These are phyloP conservation scores for Drosophila punjabiensis DNA, from an alignment of 1,140 invertebrate species.

Conservation along the genomic window DNA sequence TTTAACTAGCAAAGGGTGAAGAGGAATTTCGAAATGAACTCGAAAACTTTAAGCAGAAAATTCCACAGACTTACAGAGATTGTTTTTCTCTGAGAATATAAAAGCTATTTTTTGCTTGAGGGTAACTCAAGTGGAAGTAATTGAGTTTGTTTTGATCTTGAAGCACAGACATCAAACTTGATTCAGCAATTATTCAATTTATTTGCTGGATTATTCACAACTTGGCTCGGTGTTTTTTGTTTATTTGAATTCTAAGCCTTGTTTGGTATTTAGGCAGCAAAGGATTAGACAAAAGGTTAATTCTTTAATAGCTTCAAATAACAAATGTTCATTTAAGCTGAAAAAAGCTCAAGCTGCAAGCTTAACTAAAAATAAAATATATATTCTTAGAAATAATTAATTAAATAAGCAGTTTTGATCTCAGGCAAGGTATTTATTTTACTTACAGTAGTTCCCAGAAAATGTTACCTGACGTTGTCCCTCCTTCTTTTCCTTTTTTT, in stretches of 20 bases:
- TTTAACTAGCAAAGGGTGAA: slow-evolving; percentile 21
- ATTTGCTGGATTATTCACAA: background rate
- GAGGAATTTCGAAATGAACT: background rate
- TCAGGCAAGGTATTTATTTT: background rate
- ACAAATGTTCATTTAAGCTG: background rate
- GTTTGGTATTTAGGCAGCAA: background rate
- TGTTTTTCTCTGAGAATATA: background rate
- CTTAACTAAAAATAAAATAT: background rate
- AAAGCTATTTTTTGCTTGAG: background rate
- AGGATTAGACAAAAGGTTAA: too few species aligned
- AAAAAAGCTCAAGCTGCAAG: background rate
- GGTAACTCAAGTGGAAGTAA: slow-evolving; percentile 5
- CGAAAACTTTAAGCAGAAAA: slow-evolving; percentile 5
- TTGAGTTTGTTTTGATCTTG: slow-evolving; percentile 2
- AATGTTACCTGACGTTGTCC: background rate
- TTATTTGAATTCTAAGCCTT: background rate
- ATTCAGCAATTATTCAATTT: slow-evolving; percentile 4
- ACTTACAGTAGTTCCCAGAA: slow-evolving; percentile 4
- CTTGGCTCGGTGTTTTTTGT: background rate
- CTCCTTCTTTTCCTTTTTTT: background rate
- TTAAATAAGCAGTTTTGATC: background rate
- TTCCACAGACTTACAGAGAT: background rate
- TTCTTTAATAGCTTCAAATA: too few species aligned
- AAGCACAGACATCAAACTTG: slow-evolving; percentile 11
- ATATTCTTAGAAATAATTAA: background rate